Base-by-base conservation (phyloP, 2,113 vertebrate genomes). In the Oncorhynchus gorbuscha region DNA sequence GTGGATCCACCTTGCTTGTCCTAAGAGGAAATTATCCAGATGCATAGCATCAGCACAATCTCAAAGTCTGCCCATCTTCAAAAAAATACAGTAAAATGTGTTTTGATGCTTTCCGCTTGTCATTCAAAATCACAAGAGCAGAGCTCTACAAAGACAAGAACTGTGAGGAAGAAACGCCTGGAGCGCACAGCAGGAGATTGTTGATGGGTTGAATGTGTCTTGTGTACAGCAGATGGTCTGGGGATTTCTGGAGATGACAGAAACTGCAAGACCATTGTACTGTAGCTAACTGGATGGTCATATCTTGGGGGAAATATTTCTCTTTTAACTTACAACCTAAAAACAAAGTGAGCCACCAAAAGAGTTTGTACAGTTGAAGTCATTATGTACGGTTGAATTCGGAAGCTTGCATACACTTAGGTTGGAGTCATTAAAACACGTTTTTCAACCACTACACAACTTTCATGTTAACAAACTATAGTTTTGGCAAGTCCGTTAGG, bases 141-240 rank as follows among this genome's bases (percentile, higher is more conserved):
- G 81, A 81, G 14, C 74, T 20, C 49, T 26, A 71, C 32, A 49
- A 76, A 72, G 69, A 78, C 55, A 74, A 72, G 12, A 55, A 55
- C 51, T 55, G 51, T 16, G 51, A 55, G 51, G 51, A 55, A 80
- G 72, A 83, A 65, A 75, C 1, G 80, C 84, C 86, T 70, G 77
- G 76, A 84, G 85, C 20, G 71, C 81, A 26, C 80, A 85, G 86
- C 79, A 67, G 85, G 77, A 55, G 69, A 48, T 64, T 26, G 74
- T 83, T 84, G 85, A 89, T 85, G 82, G 83, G 78, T 77, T 66
- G 82, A 81, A 16, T 73, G 79, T 70, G 87, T 84, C 86, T 73
- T 72, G 35, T 72, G 74, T 76, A 69, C 67, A 62, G 48, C 74
- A 59, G 70, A 67, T 76, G 61, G 74, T 22, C 59, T 22, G 59